Base-by-base conservation (phyloP, 2,113 vertebrate genomes). In the Girardinichthys multiradiatus region DNA sequence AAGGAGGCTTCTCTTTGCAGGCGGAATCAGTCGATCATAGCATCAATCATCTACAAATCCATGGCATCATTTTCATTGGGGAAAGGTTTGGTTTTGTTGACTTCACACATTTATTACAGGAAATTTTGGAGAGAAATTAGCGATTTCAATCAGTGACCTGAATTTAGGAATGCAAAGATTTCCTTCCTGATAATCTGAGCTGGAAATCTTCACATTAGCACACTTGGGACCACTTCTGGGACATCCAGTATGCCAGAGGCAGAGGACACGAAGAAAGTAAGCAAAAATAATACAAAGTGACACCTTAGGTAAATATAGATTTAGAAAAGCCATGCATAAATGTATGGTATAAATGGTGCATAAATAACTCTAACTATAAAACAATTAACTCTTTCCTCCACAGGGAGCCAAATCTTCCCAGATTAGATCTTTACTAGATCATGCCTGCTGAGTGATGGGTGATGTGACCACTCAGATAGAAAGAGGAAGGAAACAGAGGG, bases 201-300 rank as follows among this genome's bases (percentile, higher is more conserved):
- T 30, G 63, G 68, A 79, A 82, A 88, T 71, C 76, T 81, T 79
- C 68, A 68, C 39, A 79, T 70, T 76, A 86, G 84, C 79, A 77
- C 71, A 74, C 60, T 79, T 88, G 86, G 86, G 80, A 37, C n/a
- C 48, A 28, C 57, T 82, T 68, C 78, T 78, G 68, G 68, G 58
- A 58, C 39, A 2, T n/a, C 67, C 45, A 69, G 17, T 19, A 74
- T 74, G 82, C 80, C 86, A 88, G 74, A 74, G 71, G 76, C 76
- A 24, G 58, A 81, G 76, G 84, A 88, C 68, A 77, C 42, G 27
- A 42, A 65, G 84, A 81, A 61, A 84, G 68, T 59, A 29, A 35
- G 74, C 79, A 45, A 85, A 87, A 74, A 76, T 81, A 81, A 77
- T 79, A 83, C 70, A 86, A 82, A 86, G 83, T 86, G 87, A 87